These are phyloP conservation scores for Pyrrhosoma nymphula DNA, from an alignment of 2,888 invertebrate genomes.

Conservation along the genomic window DNA sequence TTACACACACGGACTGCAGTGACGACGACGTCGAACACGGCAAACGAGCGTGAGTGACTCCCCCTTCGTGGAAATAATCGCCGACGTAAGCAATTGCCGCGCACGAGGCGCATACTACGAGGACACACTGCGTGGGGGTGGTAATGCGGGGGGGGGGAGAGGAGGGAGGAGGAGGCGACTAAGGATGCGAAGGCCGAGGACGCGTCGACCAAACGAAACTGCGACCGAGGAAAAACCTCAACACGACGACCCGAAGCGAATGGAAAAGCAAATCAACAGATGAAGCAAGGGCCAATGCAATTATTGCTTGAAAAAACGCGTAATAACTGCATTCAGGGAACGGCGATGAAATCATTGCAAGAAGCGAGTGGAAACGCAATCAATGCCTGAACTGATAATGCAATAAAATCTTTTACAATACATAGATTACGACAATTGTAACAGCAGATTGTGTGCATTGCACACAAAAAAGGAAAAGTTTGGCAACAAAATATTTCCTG, in stretches of 20 bases:
- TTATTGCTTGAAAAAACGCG: not conserved
- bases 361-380: too few relatives aligned
- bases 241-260: not conserved
- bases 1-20: too few relatives aligned
- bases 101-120: not conserved
- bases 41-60: not conserved
- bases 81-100: not conserved
- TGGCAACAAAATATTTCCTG: too few relatives aligned
- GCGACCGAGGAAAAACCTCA: not conserved
- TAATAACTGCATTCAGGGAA: too few relatives aligned
- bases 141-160: too few relatives aligned
- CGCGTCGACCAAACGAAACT: not conserved
- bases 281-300: not conserved
- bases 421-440: too few relatives aligned
- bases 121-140: not conserved
- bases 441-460: too few relatives aligned
- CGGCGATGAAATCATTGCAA: too few relatives aligned
- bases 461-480: too few relatives aligned
- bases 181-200: not conserved
- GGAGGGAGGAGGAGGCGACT: not conserved
- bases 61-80: not conserved
- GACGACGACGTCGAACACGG: not conserved
- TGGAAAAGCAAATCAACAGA: not conserved
- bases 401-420: too few relatives aligned
- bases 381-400: too few relatives aligned